phyloP scores from a whole-genome alignment of 1,140 invertebrate genomes.

The Nautilus pompilius region DNA sequence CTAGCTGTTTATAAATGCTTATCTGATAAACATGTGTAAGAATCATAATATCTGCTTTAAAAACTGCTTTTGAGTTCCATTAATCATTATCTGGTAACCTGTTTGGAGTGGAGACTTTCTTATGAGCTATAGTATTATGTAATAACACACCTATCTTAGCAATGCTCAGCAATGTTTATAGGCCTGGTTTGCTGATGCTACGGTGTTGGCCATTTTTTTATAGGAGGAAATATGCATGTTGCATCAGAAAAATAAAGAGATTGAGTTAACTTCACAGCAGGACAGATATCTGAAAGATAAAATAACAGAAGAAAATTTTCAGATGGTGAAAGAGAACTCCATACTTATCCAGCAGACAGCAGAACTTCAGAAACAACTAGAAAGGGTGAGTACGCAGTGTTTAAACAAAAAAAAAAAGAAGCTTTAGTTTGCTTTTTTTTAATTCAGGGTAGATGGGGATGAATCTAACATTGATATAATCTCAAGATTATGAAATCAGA shows the following conservation, averaged over 20 bases:
- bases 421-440: not conserved
- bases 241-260: constrained; percentile 46
- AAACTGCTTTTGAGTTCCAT: too few relatives aligned
- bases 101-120: too few relatives aligned
- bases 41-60: too few relatives aligned
- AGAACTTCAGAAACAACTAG: constrained; percentile 42
- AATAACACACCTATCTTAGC: too few relatives aligned
- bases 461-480: not conserved
- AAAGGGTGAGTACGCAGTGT: constrained; percentile 35
- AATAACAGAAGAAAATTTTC: constrained; percentile 42
- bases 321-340: constrained; percentile 47
- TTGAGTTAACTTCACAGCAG: constrained; percentile 46
- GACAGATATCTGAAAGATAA: constrained; percentile 41
- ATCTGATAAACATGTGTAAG: too few relatives aligned
- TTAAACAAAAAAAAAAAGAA: too few relatives aligned
- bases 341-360: constrained; percentile 29
- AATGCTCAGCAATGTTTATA: too few relatives aligned
- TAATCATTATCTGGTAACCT: too few relatives aligned
- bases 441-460: not conserved
- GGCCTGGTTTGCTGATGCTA: too few relatives aligned
- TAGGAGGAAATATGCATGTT: constrained; percentile 49
- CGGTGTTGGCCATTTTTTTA: too few relatives aligned
- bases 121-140: too few relatives aligned
- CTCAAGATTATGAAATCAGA: not conserved
- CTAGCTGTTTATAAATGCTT: too few relatives aligned